These are phyloP conservation scores for Cistogaster globosa DNA, from an alignment of 2,888 invertebrate genomes.

Conservation along the genomic window DNA sequence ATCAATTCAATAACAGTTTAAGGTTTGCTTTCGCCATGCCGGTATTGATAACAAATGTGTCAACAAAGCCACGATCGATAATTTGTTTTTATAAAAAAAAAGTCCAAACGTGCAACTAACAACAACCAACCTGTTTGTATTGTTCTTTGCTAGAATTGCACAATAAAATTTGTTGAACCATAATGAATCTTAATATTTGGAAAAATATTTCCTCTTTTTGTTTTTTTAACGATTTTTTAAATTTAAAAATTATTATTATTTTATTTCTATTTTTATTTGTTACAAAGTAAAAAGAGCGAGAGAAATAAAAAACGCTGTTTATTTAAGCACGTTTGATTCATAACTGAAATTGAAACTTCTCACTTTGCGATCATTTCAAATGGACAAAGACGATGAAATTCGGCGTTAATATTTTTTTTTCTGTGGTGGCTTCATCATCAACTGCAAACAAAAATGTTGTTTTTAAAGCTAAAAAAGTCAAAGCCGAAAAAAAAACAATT, in stretches of 20 bases:
- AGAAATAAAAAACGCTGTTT: background rate
- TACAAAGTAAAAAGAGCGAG: background rate
- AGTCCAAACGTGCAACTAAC: background rate
- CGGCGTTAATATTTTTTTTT: slow-evolving; percentile 14
- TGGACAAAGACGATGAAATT: slow-evolving; percentile 12
- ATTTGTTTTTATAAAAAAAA: background rate
- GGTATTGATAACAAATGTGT: background rate
- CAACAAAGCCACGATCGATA: background rate
- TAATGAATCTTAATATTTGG: slow-evolving; percentile 27
- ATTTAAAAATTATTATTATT: background rate
- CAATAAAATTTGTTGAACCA: slow-evolving; percentile 72
- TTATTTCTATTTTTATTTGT: slow-evolving; percentile 4
- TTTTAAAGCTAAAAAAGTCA: background rate
- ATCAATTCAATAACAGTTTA: too few relatives aligned
- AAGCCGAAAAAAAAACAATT: background rate
- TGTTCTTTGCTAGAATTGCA: slow-evolving; percentile 72
- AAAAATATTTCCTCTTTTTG: background rate
- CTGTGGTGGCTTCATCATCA: slow-evolving; percentile 13
- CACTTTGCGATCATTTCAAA: slow-evolving; percentile 68
- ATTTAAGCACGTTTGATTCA: slow-evolving; percentile 64
- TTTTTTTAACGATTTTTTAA: too few relatives aligned
- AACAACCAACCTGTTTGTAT: slow-evolving; percentile 69
- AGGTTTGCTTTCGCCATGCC: too few relatives aligned
- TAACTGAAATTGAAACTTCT: slow-evolving; percentile 65
- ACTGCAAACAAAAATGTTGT: slow-evolving; percentile 16